These are phyloP conservation scores for Phalacrocorax brasilianus DNA, from an alignment of 2,113 vertebrate genomes.

Conservation along the genomic window DNA sequence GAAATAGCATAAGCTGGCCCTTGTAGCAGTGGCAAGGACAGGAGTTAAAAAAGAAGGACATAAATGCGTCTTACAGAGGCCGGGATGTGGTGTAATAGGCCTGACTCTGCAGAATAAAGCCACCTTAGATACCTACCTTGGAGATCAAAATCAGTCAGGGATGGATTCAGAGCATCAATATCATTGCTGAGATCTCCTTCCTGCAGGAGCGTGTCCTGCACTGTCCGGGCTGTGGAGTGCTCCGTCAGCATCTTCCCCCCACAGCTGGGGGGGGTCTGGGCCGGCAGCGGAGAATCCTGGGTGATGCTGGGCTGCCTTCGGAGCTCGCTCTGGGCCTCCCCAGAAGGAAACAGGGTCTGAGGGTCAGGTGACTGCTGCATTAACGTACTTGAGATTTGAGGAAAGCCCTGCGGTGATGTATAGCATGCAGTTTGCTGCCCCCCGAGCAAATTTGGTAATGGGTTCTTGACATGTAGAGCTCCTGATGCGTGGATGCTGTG, in stretches of 20 bases:
- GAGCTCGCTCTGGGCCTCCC: conserved; percentile 69
- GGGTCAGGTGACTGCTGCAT: conserved; percentile 69
- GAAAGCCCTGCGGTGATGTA: conserved; percentile 68
- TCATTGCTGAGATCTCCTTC: conserved; percentile 87
- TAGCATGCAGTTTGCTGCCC: conserved; percentile 68
- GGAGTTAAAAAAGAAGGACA: not conserved
- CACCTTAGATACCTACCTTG: conserved; percentile 71
- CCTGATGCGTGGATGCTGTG: conserved; percentile 49
- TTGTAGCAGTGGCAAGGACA: not conserved
- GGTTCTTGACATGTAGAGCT: conserved; percentile 59
- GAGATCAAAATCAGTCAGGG: conserved; percentile 92
- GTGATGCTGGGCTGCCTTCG: conserved; percentile 64
- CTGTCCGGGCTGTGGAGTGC: conserved; percentile 70
- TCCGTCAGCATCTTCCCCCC: conserved; percentile 71
- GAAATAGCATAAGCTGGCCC: not conserved
- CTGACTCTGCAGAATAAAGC: not conserved
- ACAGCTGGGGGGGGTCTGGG: conserved; percentile 80
- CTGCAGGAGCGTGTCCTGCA: conserved; percentile 81
- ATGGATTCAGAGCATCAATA: conserved; percentile 90
- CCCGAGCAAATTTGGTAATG: conserved; percentile 60
- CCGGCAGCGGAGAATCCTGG: conserved; percentile 77
- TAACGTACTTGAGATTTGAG: conserved; percentile 69
- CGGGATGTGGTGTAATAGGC: not conserved
- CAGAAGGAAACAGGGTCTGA: conserved; percentile 59
- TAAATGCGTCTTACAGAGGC: no score